phyloP scores from a whole-genome alignment of 2,888 invertebrate genomes.

The Laspeyria flexula region DNA sequence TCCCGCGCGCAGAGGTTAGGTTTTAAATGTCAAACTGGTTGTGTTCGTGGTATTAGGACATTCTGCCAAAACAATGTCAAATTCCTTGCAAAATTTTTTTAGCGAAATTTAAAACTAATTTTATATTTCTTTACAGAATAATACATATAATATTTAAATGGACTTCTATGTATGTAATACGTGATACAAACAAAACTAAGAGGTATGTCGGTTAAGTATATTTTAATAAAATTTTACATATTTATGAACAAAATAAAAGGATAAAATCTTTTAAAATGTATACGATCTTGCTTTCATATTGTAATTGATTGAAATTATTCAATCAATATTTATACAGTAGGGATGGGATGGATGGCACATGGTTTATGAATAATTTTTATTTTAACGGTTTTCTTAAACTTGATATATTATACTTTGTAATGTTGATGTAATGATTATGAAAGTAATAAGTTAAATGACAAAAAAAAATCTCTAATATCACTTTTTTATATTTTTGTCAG shows the following conservation, averaged over 20 bases:
- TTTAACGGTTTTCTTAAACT: slow-evolving; percentile 23
- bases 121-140: no score
- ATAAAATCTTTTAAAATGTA: slow-evolving; percentile 29
- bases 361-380: slow-evolving; percentile 13
- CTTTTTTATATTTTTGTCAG: no score
- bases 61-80: slow-evolving; percentile 26
- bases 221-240: no score
- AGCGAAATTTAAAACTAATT: not conserved
- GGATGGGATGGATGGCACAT: slow-evolving; percentile 24
- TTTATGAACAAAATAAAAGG: not conserved
- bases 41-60: slow-evolving; percentile 20
- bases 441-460: no score
- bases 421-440: not conserved
- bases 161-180: no score
- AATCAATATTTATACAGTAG: slow-evolving; percentile 36
- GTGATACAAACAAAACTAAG: no score
- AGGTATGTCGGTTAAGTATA: no score
- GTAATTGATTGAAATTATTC: slow-evolving; percentile 38
- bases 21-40: slow-evolving; percentile 44
- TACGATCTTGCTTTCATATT: slow-evolving; percentile 36
- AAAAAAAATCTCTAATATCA: no score
- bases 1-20: slow-evolving; percentile 46
- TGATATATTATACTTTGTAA: not conserved
- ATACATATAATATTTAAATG: no score
- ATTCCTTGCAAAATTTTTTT: not conserved